These are phyloP conservation scores for roundworm (Caenorhabditis elegans) DNA, from an alignment of 1,140 invertebrate genomes.

Conservation along the genomic window WBcel235 BX284606.5:2247001-2247500, in stretches of 20 bases:
- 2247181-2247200: too few species aligned
- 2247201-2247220: not conserved
- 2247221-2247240: too few species aligned
- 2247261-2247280: conserved; percentile 17
- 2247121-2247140: not conserved
- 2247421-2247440: too few species aligned
- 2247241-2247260: not conserved
- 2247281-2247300: not conserved
- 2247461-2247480: too few species aligned
- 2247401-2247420: not conserved
- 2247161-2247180: not conserved
- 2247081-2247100: too few species aligned
- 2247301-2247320: conserved; percentile 7
- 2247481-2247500: too few species aligned
- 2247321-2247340: conserved; percentile 18
- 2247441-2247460: too few species aligned
- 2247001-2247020: not conserved
- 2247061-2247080: too few species aligned
- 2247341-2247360: not conserved
- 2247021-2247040: not conserved
- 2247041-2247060: not conserved
- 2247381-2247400: not conserved
- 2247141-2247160: not conserved
- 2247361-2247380: not conserved
- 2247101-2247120: too few species aligned